Evolutionary conservation across 1,140 invertebrate genomes (phyloP).

Genomic region (Meloidogyne floridensis): DNA sequence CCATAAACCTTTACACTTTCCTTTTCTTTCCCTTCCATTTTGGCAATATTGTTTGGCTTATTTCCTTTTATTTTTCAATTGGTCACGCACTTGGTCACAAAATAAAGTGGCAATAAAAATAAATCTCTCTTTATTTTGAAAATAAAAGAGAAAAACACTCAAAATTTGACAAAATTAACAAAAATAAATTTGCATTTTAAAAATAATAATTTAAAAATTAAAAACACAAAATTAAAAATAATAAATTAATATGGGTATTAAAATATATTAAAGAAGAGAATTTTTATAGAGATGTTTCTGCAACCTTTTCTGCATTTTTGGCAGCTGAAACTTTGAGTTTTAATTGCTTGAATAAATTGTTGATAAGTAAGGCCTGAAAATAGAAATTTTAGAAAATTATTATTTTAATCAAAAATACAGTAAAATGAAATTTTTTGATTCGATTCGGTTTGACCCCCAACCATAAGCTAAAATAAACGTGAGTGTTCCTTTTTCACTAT

Average conservation of each 20-base stretch:
- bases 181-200: neutral
- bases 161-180: constrained; percentile 8
- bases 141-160: neutral
- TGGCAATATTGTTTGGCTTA: neutral
- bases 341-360: constrained; percentile 46
- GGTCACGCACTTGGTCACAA: constrained; percentile 1
- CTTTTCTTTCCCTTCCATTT: neutral
- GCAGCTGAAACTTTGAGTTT: constrained; percentile 44
- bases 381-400: neutral
- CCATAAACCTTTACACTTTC: neutral
- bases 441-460: no score
- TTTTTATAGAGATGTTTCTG: no score
- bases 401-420: no score
- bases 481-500: no score
- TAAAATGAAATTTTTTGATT: no score
- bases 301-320: neutral
- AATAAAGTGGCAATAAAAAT: neutral
- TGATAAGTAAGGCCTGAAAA: constrained; percentile 47
- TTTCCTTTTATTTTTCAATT: neutral
- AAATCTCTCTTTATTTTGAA: neutral
- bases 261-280: no score
- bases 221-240: neutral
- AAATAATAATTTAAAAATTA: neutral
- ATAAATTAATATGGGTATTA: no score
- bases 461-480: no score